These are phyloP conservation scores for Cyprinodon tularosa DNA, from an alignment of 2,113 vertebrate species.

Conservation along the genomic window DNA sequence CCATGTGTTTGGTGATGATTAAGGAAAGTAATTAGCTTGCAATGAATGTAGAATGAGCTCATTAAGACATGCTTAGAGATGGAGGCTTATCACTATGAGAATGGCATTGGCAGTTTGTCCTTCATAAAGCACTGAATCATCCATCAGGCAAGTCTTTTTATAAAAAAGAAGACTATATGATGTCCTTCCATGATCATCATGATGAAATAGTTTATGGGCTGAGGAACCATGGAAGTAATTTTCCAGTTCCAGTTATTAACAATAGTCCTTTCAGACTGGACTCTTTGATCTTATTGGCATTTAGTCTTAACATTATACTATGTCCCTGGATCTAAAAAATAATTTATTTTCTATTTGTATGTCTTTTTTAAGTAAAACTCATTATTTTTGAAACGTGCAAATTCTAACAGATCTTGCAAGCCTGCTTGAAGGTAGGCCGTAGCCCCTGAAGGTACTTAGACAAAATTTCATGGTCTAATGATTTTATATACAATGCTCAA, in stretches of 20 bases:
- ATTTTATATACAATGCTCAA: too few species aligned
- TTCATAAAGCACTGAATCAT: conserved; percentile 64
- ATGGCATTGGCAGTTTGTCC: conserved; percentile 43
- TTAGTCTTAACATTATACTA: conserved; percentile 32
- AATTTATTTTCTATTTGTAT: conserved; percentile 20
- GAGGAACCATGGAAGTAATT: conserved; percentile 32
- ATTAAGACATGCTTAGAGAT: conserved; percentile 56
- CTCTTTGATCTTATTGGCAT: conserved; percentile 21
- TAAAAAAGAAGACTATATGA: conserved; percentile 31
- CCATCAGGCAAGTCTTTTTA: conserved; percentile 52
- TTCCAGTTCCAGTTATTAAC: conserved; percentile 55
- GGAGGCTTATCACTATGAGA: conserved; percentile 55
- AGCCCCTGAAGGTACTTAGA: too few species aligned
- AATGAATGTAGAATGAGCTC: conserved; percentile 60
- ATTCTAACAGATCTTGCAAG: conserved; percentile 11
- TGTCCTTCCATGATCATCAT: conserved; percentile 37
- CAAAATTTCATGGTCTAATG: background rate
- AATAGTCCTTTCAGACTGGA: conserved; percentile 27
- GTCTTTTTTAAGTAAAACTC: conserved; percentile 20
- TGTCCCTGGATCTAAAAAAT: conserved; percentile 22
- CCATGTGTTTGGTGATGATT: conserved; percentile 69
- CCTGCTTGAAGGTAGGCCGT: too few species aligned
- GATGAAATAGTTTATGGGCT: conserved; percentile 26
- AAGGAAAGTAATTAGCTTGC: conserved; percentile 62
- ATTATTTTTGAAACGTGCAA: conserved; percentile 24